Percentiles rank a stretch among this genome's conserved stretches.
These are phyloP conservation scores for Gnatocerus cornutus DNA, from an alignment of 2,888 invertebrate genomes.

Conservation along the genomic window DNA sequence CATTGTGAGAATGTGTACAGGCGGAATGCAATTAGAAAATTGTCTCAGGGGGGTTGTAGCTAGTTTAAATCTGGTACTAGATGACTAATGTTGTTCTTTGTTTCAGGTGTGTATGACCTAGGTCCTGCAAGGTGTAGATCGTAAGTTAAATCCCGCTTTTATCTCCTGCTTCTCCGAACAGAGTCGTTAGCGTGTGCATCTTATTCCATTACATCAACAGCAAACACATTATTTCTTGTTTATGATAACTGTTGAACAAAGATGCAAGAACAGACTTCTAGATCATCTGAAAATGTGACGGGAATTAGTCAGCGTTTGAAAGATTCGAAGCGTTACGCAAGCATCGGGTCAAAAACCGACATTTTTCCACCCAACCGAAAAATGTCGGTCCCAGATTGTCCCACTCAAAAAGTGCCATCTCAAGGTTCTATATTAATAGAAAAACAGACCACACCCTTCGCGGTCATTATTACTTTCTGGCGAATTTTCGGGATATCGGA, in stretches of 20 bases:
- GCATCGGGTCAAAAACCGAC: slow-evolving; percentile 36
- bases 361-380: slow-evolving; percentile 34
- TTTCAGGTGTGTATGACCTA: slow-evolving; percentile 51
- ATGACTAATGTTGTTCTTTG: slow-evolving; percentile 39
- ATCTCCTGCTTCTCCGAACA: slow-evolving; percentile 35
- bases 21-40: slow-evolving; percentile 7
- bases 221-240: slow-evolving; percentile 32
- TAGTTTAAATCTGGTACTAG: too few species aligned
- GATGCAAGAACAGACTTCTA: slow-evolving; percentile 1
- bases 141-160: slow-evolving; percentile 42
- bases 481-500: slow-evolving; percentile 34
- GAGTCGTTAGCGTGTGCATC: slow-evolving; percentile 46
- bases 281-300: slow-evolving; percentile 1
- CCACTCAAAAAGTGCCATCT: slow-evolving; percentile 45
- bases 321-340: slow-evolving; percentile 21
- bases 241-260: slow-evolving; percentile 6
- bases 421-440: slow-evolving; percentile 53
- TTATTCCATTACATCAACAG: slow-evolving; percentile 44
- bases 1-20: slow-evolving; percentile 10
- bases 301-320: slow-evolving; percentile 7
- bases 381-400: slow-evolving; percentile 27
- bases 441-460: slow-evolving; percentile 43
- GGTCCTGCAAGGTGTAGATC: neutral
- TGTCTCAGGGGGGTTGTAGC: too few species aligned
- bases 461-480: slow-evolving; percentile 27